Base-by-base conservation (phyloP, 2,797 vertebrate genomes). In the Sebastes diploproa region DNA sequence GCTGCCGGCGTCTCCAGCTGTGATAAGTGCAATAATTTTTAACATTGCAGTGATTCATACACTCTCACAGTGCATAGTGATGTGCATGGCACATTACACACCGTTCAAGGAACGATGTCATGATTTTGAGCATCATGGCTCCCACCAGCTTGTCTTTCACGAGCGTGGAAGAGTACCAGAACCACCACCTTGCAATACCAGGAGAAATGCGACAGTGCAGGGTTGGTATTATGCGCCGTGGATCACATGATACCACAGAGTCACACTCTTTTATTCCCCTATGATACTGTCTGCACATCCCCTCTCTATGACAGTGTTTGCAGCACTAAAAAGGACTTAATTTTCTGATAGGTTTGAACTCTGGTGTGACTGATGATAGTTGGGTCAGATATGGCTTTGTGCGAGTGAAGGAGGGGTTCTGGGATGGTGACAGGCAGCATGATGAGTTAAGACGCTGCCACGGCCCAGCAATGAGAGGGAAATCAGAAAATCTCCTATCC, bases 61-160 rank as follows among this genome's bases (percentile, higher is more conserved):
- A 68, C 78, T 65, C 60, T 84, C 22, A 25, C 30, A 52, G 72
- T 65, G 86, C 61, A 81, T 72, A 60, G 73, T 83, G 86, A 82
- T 85, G 71, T 54, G 72, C 80, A 74, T 77, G 38, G 72, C 58
- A 42, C 38, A 64, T 27, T 70, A 64, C 63, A 82, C 55, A 72
- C 52, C 54, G 73, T 77, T 85, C 32, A 65, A 52, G 58, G 54
- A 58, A 64, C 63, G 10, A 78, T 60, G 66, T 55, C 36, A 67
- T 46, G 25, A 79, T 72, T 71, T 59, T 97, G 54, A 73, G 81
- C 59, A 76, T 97, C 96, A 16, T 95, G 38, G 96, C 96, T 85
- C 96, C 96, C 88, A 96, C 96, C 8, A 96, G 95, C 75, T 86
- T 90, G 69, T 97, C 95, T 91, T 95, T 95, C 89, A 93, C 95